Percentiles rank a stretch among this genome's conserved stretches.
Conservation (phyloP, 2,113 vertebrate genomes). For the Phoxinus phoxinus region DNA sequence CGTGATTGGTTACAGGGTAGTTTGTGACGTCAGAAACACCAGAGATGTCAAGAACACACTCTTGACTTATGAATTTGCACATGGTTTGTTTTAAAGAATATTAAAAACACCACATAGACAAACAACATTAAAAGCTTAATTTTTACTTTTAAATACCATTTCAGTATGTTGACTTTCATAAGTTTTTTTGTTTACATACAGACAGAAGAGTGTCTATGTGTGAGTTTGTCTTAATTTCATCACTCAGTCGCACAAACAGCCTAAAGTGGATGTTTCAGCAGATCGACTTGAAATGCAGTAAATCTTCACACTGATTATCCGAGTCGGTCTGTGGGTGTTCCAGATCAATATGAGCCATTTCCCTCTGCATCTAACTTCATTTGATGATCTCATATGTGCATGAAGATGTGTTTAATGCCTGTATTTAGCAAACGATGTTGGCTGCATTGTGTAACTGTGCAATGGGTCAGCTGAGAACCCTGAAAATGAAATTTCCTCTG, state of each 20-base stretch:
- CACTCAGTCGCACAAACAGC: not conserved
- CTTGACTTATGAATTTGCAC: too few species aligned
- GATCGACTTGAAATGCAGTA: constrained; percentile 23
- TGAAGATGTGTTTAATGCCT: not conserved
- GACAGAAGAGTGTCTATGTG: not conserved
- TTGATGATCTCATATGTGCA: not conserved
- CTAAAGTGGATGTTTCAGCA: not conserved
- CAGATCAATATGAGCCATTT: constrained; percentile 36
- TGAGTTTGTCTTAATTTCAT: not conserved
- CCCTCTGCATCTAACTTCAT: constrained; percentile 29
- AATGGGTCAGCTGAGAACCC: not conserved
- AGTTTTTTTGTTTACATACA: not conserved
- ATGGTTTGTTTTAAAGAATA: too few species aligned
- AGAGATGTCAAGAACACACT: too few species aligned
- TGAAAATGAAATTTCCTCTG: not conserved
- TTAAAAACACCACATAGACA: too few species aligned
- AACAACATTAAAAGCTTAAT: too few species aligned
- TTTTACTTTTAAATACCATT: too few species aligned
- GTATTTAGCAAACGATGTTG: not conserved
- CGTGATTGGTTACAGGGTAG: too few species aligned
- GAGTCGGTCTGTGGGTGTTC: constrained; percentile 15
- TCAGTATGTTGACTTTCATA: too few species aligned
- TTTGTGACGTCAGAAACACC: too few species aligned
- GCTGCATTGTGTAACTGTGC: not conserved
- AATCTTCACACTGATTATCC: constrained; percentile 6